Evolutionary conservation across 2,113 vertebrate genomes (phyloP), one percentile per base, ranked within the genome.

Genomic region (Zosterops pallidus): DNA sequence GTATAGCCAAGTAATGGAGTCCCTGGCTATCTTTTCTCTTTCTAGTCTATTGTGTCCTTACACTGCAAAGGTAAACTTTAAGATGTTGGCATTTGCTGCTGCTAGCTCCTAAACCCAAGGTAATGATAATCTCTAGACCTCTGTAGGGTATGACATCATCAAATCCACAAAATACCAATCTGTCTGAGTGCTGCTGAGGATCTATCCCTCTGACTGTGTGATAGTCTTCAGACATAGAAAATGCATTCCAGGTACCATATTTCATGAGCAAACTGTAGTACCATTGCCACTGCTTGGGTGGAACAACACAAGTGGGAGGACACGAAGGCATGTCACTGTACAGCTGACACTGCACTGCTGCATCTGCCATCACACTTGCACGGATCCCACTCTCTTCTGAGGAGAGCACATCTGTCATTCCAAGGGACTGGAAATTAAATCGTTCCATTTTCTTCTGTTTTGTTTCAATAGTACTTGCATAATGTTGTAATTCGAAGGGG

Each of bases 311-410:
- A 71, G 26, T 60, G 37, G 56, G n/a, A 57, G 35, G 55, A 56
- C 28, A 26, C 12, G 53, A 31, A 71, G 19, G 3, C 0, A 0
- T 4, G 2, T 19, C 25, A 4, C 50, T 57, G 28, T 49, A 47
- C 47, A 74, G 50, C 26, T 0, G 0, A 68, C 24, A 14, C 55
- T 46, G 29, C 23, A 4, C 14, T 57, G 42, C 63, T 52, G 13
- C 50, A 57, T 31, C 42, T 69, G 28, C n/a, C 44, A 25, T 19
- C 17, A 3, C 13, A 4, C 23, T 41, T 47, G 28, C 33, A 31
- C 0, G 0, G n/a, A 29, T 82, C 26, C 19, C 33, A 11, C 16
- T 60, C 18, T 60, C 29, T 76, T n/a, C 53, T n/a, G 57, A 83
- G 67, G 15, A 78, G 26, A 92, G 31, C 3, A 7, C 3, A 4